Evolutionary conservation across 2,888 invertebrate species (phyloP), one percentile per base, ranked within the genome.

Genomic region (Nudaria mundana): DNA sequence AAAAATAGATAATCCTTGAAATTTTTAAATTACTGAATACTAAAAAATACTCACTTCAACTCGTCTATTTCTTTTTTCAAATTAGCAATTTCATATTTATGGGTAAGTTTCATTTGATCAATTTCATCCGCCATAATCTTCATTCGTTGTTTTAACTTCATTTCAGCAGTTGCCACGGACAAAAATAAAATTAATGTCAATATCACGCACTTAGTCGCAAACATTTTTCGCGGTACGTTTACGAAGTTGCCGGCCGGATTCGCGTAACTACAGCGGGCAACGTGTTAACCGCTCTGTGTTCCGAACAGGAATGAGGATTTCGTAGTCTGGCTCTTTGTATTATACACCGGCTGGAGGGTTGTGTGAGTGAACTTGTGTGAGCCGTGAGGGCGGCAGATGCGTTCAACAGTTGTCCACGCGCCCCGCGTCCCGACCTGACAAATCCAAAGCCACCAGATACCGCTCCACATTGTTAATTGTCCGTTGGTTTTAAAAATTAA

Each of bases 21-120:
- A 20, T 20, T 20, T 20, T 8, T 7, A 5, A 5, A 3, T 5
- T 5, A 20, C 5, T 5, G 20, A 18, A 20, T 8, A 20, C n/a
- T n/a, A n/a, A n/a, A n/a, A n/a, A n/a, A n/a, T 32, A 80, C 84
- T 84, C 75, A 85, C 86, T 76, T 85, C 10, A 86, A 57, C 7
- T 79, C 76, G 3, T 75, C 71, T 7, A 87, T 68, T 52, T 86
- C 80, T 22, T 60, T 55, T 32, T 73, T 76, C 36, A 87, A 55
- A 1, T 69, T 59, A 0, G 63, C 60, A 0, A 81, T 54, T 14
- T 85, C 84, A 5, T 66, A 53, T 5, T 59, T 18, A 14, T 84
- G 78, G 5, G 65, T 47, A 28, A 52, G 68, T 50, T 76, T 84
- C 48, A 85, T 33, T 2, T 62, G 53, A 13, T 79, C 65, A 0